Evolutionary conservation across 2,797 vertebrate genomes (phyloP).

Genomic region (Xiphorhynchus erythropygius): DNA sequence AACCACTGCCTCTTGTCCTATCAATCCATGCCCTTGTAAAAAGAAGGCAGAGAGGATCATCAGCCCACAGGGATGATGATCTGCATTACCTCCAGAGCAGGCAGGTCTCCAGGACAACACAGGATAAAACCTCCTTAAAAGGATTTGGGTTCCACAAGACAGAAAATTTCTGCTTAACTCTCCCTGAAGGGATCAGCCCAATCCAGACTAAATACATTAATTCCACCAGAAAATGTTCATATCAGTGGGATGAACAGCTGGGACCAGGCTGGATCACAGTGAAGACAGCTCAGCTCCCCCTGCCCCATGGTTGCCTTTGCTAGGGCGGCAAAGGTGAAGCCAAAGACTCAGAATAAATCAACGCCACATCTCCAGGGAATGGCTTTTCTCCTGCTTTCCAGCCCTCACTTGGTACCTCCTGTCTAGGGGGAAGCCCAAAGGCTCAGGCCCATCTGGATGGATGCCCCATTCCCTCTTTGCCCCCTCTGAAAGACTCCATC

Average conservation of each 20-base stretch:
- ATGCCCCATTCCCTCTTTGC: background rate
- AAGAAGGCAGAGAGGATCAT: background rate
- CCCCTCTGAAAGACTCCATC: background rate
- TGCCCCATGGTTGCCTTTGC: background rate
- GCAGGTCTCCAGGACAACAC: background rate
- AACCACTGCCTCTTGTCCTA: background rate
- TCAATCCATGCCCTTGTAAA: background rate
- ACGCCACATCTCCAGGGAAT: background rate
- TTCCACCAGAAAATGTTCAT: background rate
- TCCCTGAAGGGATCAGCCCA: constrained; percentile 24
- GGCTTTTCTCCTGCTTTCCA: background rate
- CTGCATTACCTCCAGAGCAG: background rate
- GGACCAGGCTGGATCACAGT: background rate
- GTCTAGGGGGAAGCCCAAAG: background rate
- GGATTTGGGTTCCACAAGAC: background rate
- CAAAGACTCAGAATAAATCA: background rate
- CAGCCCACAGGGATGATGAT: background rate
- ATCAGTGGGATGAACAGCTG: background rate
- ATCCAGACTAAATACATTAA: background rate
- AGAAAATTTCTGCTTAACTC: background rate
- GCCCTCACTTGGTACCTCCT: background rate
- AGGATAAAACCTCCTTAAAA: constrained; percentile 6
- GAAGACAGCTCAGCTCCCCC: background rate
- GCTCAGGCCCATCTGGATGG: rapidly evolving
- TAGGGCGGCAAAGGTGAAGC: background rate